phyloP scores from a whole-genome alignment of 2,888 invertebrate species.

The Dusona sp. region DNA sequence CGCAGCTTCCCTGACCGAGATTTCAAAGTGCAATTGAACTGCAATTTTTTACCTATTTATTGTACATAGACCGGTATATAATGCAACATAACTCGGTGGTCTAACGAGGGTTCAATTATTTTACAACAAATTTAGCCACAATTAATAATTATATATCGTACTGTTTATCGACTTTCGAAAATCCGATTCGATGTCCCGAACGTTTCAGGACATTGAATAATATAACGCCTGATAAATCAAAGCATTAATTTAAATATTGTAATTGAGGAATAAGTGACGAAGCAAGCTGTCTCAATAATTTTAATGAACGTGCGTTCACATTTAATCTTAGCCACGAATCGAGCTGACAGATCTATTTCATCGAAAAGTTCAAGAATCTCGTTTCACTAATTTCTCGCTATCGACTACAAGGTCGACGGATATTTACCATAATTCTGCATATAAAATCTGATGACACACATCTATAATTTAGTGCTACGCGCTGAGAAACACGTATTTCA shows the following conservation, averaged over 20 bases:
- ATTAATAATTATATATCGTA: conserved; percentile 50
- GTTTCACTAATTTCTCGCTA: neutral
- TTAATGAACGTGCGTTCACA: neutral
- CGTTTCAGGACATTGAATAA: neutral
- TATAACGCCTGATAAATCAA: neutral
- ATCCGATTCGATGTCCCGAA: too few relatives aligned
- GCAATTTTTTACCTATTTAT: conserved; percentile 15
- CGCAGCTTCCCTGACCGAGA: conserved; percentile 62
- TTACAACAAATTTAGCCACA: conserved; percentile 53
- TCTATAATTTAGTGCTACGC: neutral
- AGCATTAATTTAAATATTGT: neutral
- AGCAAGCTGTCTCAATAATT: neutral
- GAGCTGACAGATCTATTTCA: conserved; percentile 6
- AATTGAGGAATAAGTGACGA: neutral
- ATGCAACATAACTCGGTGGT: conserved; percentile 39
- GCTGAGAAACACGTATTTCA: neutral
- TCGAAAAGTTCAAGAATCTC: neutral
- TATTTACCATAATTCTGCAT: conserved; percentile 16
- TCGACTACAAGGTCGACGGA: neutral
- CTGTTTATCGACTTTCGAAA: neutral
- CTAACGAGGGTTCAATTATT: conserved; percentile 62
- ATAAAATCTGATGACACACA: conserved; percentile 16
- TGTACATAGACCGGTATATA: neutral
- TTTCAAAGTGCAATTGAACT: conserved; percentile 57
- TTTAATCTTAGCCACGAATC: conserved; percentile 1